Conservation (phyloP, 2,888 invertebrate genomes). For the Chalcosyrphus nemorum region DNA sequence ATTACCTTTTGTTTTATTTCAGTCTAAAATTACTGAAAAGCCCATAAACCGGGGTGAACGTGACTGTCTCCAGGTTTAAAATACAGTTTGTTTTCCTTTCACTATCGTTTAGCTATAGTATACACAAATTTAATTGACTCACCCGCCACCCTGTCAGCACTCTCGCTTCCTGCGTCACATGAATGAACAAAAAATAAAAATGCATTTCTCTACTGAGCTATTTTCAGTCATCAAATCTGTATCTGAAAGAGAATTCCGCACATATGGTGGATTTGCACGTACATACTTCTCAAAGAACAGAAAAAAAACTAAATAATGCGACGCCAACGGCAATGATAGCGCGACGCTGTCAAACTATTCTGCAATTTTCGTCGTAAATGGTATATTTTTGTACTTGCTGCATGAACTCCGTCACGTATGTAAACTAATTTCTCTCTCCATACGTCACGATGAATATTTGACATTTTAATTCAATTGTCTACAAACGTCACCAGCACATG, state of each 20-base stretch:
- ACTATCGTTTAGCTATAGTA: no score
- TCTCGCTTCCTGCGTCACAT: constrained; percentile 6
- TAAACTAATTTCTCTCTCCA: no score
- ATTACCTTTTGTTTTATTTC: no score
- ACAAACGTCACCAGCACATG: constrained; percentile 14
- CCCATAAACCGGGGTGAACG: no score
- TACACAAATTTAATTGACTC: no score
- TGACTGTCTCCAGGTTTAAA: background rate
- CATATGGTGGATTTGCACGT: constrained; percentile 42
- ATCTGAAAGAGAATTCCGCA: constrained; percentile 10
- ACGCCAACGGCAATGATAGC: background rate
- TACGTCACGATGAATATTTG: no score
- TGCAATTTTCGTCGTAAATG: constrained; percentile 2
- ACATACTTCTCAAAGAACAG: no score
- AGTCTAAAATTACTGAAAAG: no score
- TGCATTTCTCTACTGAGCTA: background rate
- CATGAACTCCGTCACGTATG: constrained; percentile 49
- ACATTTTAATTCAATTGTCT: background rate
- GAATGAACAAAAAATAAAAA: background rate
- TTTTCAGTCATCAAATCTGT: constrained; percentile 21
- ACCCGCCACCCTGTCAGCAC: background rate
- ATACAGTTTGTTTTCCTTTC: background rate
- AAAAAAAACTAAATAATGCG: constrained; percentile 7
- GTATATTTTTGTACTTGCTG: background rate
- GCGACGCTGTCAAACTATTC: constrained; percentile 12